A percentile compares a stretch with the other conserved stretches of the same genome.
Conservation (phyloP, 2,888 invertebrate genomes). For the Lithosia quadra region DNA sequence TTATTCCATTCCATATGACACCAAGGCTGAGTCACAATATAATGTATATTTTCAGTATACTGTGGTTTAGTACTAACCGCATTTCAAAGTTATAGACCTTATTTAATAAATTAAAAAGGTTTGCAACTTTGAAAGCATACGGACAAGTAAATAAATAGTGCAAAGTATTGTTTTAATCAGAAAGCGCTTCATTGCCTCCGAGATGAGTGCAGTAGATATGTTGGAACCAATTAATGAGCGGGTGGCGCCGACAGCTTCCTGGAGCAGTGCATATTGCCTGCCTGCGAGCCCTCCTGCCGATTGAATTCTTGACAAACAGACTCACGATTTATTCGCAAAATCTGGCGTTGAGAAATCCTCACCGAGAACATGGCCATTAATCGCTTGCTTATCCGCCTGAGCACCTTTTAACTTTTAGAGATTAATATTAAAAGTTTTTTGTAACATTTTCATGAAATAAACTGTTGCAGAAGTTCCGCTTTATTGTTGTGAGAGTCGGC, state of each 20-base stretch:
- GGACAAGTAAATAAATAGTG: neutral
- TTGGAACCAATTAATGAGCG: constrained; percentile 71
- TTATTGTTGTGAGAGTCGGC: constrained; percentile 69
- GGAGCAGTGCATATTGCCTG: constrained; percentile 63
- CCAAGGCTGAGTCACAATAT: too few relatives aligned
- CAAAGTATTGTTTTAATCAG: constrained; percentile 45
- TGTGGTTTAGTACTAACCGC: neutral
- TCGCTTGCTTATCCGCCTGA: constrained; percentile 48
- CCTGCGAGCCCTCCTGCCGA: constrained; percentile 50
- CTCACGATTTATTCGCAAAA: constrained; percentile 17
- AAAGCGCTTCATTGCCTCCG: constrained; percentile 42
- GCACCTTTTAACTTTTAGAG: constrained; percentile 48
- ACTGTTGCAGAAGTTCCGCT: constrained; percentile 67
- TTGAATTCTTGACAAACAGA: constrained; percentile 76
- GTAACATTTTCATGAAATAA: constrained; percentile 67
- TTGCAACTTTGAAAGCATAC: neutral
- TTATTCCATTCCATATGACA: too few relatives aligned
- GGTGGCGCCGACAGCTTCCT: constrained; percentile 53
- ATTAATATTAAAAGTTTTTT: constrained; percentile 65
- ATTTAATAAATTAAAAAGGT: neutral
- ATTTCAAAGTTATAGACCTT: neutral
- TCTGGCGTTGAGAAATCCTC: constrained; percentile 34
- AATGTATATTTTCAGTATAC: too few relatives aligned
- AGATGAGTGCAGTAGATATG: constrained; percentile 57
- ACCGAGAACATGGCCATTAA: constrained; percentile 50